phyloP scores from a whole-genome alignment of 2,888 invertebrate species.

The Scelioninae gen. 1 region DNA sequence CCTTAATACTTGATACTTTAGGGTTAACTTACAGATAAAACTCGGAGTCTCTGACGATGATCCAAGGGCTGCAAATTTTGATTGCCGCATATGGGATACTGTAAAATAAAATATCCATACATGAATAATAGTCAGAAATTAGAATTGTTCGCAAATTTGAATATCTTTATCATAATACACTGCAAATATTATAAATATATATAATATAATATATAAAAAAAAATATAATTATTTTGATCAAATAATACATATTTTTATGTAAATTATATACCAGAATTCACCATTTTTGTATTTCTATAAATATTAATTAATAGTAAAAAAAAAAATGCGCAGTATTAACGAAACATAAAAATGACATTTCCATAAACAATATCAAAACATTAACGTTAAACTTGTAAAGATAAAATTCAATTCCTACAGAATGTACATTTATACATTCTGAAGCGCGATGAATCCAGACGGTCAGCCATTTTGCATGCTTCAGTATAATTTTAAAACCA shows the following conservation, averaged over 20 bases:
- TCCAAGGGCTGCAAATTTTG: slow-evolving; percentile 75
- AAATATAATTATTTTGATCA: too few relatives aligned
- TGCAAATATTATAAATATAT: too few relatives aligned
- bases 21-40: slow-evolving; percentile 73
- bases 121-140: not conserved
- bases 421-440: not conserved
- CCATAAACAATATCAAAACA: too few relatives aligned
- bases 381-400: not conserved
- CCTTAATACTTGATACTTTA: not conserved
- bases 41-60: slow-evolving; percentile 72
- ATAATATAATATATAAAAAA: too few relatives aligned
- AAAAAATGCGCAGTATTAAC: too few relatives aligned
- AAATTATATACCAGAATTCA: too few relatives aligned
- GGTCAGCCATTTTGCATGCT: slow-evolving; percentile 61
- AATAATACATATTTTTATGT: too few relatives aligned
- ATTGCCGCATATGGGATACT: slow-evolving; percentile 81
- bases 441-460: slow-evolving; percentile 16
- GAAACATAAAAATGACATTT: too few relatives aligned
- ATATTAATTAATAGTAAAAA: too few relatives aligned
- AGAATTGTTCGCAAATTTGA: too few relatives aligned
- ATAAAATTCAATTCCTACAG: not conserved
- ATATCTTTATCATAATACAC: too few relatives aligned
- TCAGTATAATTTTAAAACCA: slow-evolving; percentile 44
- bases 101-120: slow-evolving; percentile 46
- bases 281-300: too few relatives aligned